phyloP scores from a whole-genome alignment of 2,888 invertebrate species.

The Gari tellinella region DNA sequence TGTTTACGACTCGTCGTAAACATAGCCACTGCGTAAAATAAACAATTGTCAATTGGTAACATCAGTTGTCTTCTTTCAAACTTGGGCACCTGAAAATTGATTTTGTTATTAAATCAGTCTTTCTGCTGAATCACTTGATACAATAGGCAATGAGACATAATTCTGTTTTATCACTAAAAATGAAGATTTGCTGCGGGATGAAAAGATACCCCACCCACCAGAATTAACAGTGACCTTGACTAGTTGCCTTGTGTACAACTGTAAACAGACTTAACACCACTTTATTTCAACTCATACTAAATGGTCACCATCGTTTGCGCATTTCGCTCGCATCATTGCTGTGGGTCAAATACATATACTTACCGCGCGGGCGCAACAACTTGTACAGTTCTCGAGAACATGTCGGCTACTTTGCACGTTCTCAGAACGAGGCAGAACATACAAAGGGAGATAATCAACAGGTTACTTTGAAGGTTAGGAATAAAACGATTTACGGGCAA shows the following conservation, averaged over 20 bases:
- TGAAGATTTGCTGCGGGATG: too few species aligned
- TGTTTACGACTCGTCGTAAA: too few species aligned
- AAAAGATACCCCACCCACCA: slow-evolving; percentile 8
- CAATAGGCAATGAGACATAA: too few species aligned
- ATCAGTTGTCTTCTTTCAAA: too few species aligned
- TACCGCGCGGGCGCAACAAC: slow-evolving; percentile 77
- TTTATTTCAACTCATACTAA: neutral
- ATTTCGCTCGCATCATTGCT: neutral
- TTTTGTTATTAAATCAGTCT: too few species aligned
- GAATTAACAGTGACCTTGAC: neutral
- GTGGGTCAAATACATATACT: slow-evolving; percentile 15
- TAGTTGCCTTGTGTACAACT: neutral
- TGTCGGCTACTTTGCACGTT: slow-evolving; percentile 68
- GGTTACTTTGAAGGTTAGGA: neutral
- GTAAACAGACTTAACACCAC: too few species aligned
- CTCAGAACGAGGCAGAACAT: slow-evolving; percentile 64
- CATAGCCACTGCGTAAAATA: too few species aligned
- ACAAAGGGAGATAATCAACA: slow-evolving; percentile 13
- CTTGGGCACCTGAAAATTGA: too few species aligned
- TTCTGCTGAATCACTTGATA: too few species aligned
- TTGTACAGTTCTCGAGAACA: slow-evolving; percentile 76
- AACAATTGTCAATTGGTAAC: too few species aligned
- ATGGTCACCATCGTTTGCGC: neutral
- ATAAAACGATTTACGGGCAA: too few species aligned
- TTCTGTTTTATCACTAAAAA: too few species aligned